A percentile compares a stretch with the other conserved stretches of the same genome.
Conservation (phyloP, 2,888 invertebrate species). For the Drosophila nr. perissopoda region DNA sequence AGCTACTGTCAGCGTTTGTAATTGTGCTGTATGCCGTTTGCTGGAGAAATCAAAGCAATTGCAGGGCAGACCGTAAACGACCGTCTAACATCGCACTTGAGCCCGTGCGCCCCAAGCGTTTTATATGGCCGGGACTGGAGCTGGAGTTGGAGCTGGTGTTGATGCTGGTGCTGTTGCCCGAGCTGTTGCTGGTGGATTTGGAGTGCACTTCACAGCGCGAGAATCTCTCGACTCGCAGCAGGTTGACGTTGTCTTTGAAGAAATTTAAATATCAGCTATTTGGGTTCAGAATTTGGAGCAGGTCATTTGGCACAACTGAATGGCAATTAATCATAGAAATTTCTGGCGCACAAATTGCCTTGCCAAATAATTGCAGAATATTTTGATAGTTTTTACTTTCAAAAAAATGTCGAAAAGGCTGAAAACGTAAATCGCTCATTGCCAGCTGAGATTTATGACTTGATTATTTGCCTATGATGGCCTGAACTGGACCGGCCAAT, state of each 20-base stretch:
- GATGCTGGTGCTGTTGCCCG: slow-evolving; percentile 6
- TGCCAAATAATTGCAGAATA: slow-evolving; percentile 72
- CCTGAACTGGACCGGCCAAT: slow-evolving; percentile 43
- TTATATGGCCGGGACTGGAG: slow-evolving; percentile 26
- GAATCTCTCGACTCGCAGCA: slow-evolving; percentile 64
- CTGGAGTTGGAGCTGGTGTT: slow-evolving; percentile 13
- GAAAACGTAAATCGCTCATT: slow-evolving; percentile 69
- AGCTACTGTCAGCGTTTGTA: slow-evolving; percentile 82
- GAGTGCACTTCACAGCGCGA: slow-evolving; percentile 74
- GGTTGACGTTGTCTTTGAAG: slow-evolving; percentile 63
- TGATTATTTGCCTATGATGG: slow-evolving; percentile 78
- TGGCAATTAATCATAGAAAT: slow-evolving; percentile 71
- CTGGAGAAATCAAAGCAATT: slow-evolving; percentile 54
- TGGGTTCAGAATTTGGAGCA: slow-evolving; percentile 49
- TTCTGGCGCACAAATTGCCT: slow-evolving; percentile 65
- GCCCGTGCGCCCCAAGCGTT: slow-evolving; percentile 56
- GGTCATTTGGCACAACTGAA: slow-evolving; percentile 25
- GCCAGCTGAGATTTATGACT: slow-evolving; percentile 75
- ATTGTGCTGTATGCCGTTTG: slow-evolving; percentile 55
- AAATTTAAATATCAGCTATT: slow-evolving; percentile 47
- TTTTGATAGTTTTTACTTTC: slow-evolving; percentile 68
- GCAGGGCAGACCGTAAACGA: slow-evolving; percentile 56
- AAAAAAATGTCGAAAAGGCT: slow-evolving; percentile 69
- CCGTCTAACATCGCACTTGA: slow-evolving; percentile 52
- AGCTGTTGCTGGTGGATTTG: slow-evolving; percentile 16